These are phyloP conservation scores for Varanus salvator DNA, from an alignment of 2,113 vertebrate species.

Conservation along the genomic window DNA sequence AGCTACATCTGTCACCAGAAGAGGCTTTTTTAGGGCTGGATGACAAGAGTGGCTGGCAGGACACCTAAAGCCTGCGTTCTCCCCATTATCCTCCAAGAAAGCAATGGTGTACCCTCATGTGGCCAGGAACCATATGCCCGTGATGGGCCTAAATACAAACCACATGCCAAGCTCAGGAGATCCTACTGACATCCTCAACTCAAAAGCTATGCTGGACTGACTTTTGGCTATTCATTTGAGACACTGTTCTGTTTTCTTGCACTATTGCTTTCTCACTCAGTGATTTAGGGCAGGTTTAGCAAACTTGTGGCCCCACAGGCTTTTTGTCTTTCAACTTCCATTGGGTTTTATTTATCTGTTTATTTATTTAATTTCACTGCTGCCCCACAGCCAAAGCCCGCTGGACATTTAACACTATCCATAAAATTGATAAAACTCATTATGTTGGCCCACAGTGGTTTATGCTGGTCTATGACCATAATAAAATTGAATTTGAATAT, in stretches of 20 bases:
- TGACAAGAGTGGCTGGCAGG: constrained; percentile 9
- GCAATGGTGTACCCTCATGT: not conserved
- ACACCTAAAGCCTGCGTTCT: not conserved
- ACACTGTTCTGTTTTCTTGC: not conserved
- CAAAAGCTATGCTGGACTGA: not conserved
- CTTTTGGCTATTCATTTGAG: not conserved
- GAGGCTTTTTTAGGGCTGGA: constrained; percentile 9
- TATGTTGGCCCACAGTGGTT: too few species aligned
- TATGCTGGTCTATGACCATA: too few species aligned
- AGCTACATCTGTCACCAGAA: fast-evolving
- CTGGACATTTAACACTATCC: too few species aligned
- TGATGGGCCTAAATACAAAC: not conserved
- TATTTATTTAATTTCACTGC: too few species aligned
- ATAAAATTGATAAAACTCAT: too few species aligned
- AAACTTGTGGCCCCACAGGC: too few species aligned
- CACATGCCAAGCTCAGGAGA: not conserved
- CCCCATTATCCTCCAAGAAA: constrained; percentile 16
- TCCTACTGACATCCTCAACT: not conserved
- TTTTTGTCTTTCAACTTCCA: too few species aligned
- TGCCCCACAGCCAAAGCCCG: too few species aligned
- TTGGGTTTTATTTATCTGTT: too few species aligned
- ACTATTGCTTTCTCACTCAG: not conserved
- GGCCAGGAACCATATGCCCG: too few species aligned
- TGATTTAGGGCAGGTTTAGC: not conserved
- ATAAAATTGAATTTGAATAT: too few species aligned